Percentiles rank a stretch among this genome's conserved stretches.
These are phyloP conservation scores for Hippoglossus stenolepis DNA, from an alignment of 2,113 vertebrate genomes.

Conservation along the genomic window DNA sequence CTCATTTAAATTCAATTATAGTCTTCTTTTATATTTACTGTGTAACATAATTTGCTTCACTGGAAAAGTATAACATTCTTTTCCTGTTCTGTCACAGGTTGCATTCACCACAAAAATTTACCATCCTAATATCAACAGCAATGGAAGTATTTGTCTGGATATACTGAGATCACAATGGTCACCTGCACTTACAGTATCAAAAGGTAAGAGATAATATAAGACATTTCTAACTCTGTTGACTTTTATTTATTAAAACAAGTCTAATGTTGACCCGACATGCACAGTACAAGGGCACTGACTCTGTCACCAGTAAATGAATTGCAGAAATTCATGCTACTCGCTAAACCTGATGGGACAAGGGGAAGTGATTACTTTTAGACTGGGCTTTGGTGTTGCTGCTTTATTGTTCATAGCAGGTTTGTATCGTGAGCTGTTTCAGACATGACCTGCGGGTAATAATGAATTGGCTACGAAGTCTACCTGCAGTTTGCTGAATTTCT, in stretches of 20 bases:
- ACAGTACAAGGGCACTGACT: background rate
- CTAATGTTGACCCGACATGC: background rate
- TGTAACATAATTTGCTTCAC: background rate
- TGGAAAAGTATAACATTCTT: conserved; percentile 3
- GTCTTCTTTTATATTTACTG: background rate
- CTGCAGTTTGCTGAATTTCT: no score
- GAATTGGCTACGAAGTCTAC: no score
- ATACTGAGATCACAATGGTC: conserved; percentile 88
- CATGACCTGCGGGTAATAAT: no score
- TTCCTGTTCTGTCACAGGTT: conserved; percentile 72
- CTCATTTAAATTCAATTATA: background rate
- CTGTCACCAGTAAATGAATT: background rate
- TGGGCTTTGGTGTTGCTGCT: background rate
- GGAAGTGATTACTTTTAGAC: background rate
- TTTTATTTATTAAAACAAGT: background rate
- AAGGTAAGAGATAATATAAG: conserved; percentile 74
- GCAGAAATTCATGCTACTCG: background rate
- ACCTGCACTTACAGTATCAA: conserved; percentile 87
- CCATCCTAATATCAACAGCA: conserved; percentile 89
- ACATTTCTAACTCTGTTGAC: background rate
- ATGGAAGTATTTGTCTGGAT: conserved; percentile 88
- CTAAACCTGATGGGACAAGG: background rate
- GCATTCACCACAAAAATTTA: conserved; percentile 89
- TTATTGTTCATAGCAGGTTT: no score
- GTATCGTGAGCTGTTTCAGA: background rate